Evolutionary conservation across 2,888 invertebrate genomes (phyloP).

Genomic region (Dasypogon diadema): DNA sequence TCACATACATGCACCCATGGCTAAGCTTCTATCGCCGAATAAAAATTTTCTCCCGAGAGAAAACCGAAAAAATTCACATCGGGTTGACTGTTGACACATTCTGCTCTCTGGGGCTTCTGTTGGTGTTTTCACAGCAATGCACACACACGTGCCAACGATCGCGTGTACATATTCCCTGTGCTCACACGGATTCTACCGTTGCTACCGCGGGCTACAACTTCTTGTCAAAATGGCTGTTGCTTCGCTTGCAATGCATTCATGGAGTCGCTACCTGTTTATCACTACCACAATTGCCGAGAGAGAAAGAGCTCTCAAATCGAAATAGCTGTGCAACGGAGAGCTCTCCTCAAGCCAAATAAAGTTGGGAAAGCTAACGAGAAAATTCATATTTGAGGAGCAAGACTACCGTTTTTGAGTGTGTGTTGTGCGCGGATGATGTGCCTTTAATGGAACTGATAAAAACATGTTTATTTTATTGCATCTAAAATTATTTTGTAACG

Average conservation of each 20-base stretch:
- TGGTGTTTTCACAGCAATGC: neutral
- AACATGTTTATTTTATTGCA: too few relatives aligned
- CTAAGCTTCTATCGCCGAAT: constrained; percentile 42
- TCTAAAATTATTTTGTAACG: too few relatives aligned
- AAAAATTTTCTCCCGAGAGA: constrained; percentile 45
- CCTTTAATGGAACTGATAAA: too few relatives aligned
- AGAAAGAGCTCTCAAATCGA: neutral
- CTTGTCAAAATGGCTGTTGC: constrained; percentile 35
- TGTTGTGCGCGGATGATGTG: too few relatives aligned
- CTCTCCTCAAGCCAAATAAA: neutral
- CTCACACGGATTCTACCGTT: constrained; percentile 10
- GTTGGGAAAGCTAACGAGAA: constrained; percentile 40
- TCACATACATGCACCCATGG: constrained; percentile 59
- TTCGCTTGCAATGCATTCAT: constrained; percentile 31
- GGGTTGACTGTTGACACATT: too few relatives aligned
- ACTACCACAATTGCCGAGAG: constrained; percentile 2
- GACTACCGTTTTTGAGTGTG: too few relatives aligned
- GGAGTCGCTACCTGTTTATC: neutral
- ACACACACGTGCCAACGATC: neutral
- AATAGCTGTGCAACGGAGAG: constrained; percentile 3
- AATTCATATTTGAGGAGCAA: too few relatives aligned
- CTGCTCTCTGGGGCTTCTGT: neutral
- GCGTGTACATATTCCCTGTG: neutral
- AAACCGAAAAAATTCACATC: neutral
- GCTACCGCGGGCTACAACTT: neutral